A percentile compares a stretch with the other conserved stretches of the same genome.
Evolutionary conservation across 2,888 invertebrate species (phyloP).

Genomic region (Atethmia centrago): DNA sequence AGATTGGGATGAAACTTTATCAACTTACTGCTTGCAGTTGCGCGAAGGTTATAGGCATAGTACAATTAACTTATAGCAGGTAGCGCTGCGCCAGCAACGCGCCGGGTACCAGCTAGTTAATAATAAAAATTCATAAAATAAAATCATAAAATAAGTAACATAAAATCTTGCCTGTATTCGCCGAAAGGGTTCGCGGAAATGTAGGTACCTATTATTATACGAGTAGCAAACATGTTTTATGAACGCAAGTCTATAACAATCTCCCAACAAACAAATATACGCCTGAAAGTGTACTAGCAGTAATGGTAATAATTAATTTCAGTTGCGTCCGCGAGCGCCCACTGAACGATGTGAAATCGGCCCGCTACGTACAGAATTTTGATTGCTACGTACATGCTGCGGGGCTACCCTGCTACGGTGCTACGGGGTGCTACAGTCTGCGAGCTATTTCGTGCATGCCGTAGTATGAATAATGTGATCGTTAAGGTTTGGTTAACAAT

Average conservation of each 20-base stretch:
- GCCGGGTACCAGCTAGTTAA: background rate
- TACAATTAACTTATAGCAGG: background rate
- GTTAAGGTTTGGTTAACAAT: slow-evolving; percentile 39
- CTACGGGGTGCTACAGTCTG: slow-evolving; percentile 62
- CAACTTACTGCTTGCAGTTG: background rate
- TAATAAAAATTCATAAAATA: no score
- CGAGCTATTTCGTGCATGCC: slow-evolving; percentile 67
- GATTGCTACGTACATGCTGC: slow-evolving; percentile 70
- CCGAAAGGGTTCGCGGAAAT: background rate
- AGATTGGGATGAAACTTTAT: background rate
- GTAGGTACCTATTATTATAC: background rate
- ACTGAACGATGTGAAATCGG: slow-evolving; percentile 76
- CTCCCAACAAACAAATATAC: background rate
- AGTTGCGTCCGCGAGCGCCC: slow-evolving; percentile 70
- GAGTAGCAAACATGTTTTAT: background rate
- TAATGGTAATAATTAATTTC: slow-evolving; percentile 75
- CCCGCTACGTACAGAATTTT: slow-evolving; percentile 77
- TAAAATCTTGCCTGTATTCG: background rate
- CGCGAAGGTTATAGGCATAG: background rate
- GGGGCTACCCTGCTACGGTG: slow-evolving; percentile 60
- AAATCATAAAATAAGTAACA: no score
- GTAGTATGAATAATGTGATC: slow-evolving; percentile 59
- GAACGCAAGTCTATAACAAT: background rate
- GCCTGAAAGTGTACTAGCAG: slow-evolving; percentile 14
- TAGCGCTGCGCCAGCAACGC: no score